Evolutionary conservation across 2,888 invertebrate genomes (phyloP).

Genomic region (Brachycybe producta): DNA sequence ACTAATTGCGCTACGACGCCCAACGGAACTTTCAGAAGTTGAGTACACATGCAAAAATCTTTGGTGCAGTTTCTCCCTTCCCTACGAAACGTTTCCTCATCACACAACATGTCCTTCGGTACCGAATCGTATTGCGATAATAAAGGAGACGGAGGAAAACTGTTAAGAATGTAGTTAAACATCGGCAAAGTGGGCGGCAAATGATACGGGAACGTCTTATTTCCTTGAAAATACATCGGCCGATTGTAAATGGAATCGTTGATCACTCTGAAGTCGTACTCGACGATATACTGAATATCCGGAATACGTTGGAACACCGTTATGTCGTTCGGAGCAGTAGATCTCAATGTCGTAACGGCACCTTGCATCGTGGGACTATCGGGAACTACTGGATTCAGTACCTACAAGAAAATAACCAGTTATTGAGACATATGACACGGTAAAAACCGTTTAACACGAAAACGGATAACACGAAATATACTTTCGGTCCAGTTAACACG

Average conservation of each 20-base stretch:
- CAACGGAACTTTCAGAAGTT: slow-evolving; percentile 60
- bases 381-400: no score
- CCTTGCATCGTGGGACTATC: no score
- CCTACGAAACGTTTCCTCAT: slow-evolving; percentile 34
- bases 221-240: slow-evolving; percentile 45
- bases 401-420: no score
- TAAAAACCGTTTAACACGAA: no score
- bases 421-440: no score
- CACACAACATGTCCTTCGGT: slow-evolving; percentile 37
- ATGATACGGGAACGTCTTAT: no score
- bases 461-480: no score
- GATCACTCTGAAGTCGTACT: slow-evolving; percentile 74
- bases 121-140: slow-evolving; percentile 51
- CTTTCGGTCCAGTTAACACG: no score
- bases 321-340: no score
- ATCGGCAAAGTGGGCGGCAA: slow-evolving; percentile 81
- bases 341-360: no score
- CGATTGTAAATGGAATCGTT: slow-evolving; percentile 69
- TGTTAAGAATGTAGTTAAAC: slow-evolving; percentile 69
- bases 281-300: slow-evolving; percentile 68
- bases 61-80: slow-evolving; percentile 43
- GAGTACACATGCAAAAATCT: slow-evolving; percentile 72
- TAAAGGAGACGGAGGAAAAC: slow-evolving; percentile 57
- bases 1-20: slow-evolving; percentile 69
- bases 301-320: no score